Percentiles rank a stretch among this genome's conserved stretches.
Conservation (phyloP, 2,797 vertebrate genomes). For the Neopelma chrysocephalum region DNA sequence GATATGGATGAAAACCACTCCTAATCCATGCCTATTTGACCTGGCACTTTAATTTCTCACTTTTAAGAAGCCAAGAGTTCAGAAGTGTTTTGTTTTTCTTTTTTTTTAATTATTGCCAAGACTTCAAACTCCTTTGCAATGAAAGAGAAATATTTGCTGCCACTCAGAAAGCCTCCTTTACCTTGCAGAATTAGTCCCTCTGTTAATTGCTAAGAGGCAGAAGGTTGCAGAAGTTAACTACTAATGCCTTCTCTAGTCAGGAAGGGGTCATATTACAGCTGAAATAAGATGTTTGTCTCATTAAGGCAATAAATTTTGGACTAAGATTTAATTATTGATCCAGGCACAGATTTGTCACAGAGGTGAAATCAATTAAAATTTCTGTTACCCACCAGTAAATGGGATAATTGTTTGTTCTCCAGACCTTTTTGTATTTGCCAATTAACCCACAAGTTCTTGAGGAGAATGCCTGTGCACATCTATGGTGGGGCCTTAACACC, state of each 20-base stretch:
- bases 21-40: background rate
- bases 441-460: slow-evolving; percentile 21
- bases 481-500: background rate
- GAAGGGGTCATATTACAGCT: slow-evolving; percentile 10
- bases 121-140: background rate
- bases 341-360: background rate
- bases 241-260: background rate
- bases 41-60: background rate
- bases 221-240: slow-evolving; percentile 47
- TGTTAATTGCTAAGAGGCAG: slow-evolving; percentile 18
- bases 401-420: slow-evolving; percentile 51
- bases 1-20: background rate
- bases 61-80: background rate
- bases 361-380: slow-evolving; percentile 59
- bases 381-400: slow-evolving; percentile 2
- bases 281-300: slow-evolving; percentile 46
- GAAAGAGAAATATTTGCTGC: background rate
- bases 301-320: slow-evolving; percentile 36
- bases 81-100: background rate
- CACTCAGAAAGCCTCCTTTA: background rate
- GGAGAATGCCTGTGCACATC: background rate
- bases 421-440: slow-evolving; percentile 29
- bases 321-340: slow-evolving; percentile 52
- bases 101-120: background rate
- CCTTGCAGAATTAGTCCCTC: background rate